A percentile compares a stretch with the other conserved stretches of the same genome.
Conservation (phyloP, 1,140 invertebrate genomes). For the Calycopis cecrops region DNA sequence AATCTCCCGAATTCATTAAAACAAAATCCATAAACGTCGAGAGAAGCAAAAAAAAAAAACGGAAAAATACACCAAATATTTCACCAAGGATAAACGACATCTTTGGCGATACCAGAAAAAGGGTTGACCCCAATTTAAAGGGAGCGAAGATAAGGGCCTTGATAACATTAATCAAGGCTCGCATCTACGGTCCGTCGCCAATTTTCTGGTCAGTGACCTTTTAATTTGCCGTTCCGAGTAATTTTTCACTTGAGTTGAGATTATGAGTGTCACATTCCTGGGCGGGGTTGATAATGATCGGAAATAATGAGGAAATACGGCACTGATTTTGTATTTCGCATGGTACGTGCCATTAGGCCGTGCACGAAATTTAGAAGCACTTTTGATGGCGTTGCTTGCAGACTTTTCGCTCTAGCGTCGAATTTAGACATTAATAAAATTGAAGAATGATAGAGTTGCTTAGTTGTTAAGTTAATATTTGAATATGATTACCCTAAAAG, state of each 20-base stretch:
- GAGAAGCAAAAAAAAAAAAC: background rate
- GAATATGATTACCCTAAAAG: no score
- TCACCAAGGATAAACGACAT: conserved; percentile 35
- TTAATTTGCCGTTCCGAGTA: conserved; percentile 50
- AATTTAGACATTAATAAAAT: no score
- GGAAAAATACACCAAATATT: conserved; percentile 6
- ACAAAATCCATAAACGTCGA: no score
- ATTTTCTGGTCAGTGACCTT: conserved; percentile 65
- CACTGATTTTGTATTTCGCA: no score
- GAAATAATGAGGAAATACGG: no score
- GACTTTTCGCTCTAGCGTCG: no score
- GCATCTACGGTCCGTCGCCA: conserved; percentile 40
- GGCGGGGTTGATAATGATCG: conserved; percentile 25
- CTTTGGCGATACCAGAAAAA: conserved; percentile 37
- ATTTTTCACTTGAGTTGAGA: conserved; percentile 31
- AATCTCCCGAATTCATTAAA: no score
- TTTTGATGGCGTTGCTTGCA: no score
- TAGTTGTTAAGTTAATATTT: no score
- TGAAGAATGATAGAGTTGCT: no score
- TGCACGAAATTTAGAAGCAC: no score
- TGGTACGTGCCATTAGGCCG: no score
- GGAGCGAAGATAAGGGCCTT: conserved; percentile 47
- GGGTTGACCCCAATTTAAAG: conserved; percentile 60
- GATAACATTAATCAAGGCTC: conserved; percentile 68
- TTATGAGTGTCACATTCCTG: conserved; percentile 24